phyloP scores from a whole-genome alignment of 1,140 invertebrate species.

The Rhopalosiphum maidis region DNA sequence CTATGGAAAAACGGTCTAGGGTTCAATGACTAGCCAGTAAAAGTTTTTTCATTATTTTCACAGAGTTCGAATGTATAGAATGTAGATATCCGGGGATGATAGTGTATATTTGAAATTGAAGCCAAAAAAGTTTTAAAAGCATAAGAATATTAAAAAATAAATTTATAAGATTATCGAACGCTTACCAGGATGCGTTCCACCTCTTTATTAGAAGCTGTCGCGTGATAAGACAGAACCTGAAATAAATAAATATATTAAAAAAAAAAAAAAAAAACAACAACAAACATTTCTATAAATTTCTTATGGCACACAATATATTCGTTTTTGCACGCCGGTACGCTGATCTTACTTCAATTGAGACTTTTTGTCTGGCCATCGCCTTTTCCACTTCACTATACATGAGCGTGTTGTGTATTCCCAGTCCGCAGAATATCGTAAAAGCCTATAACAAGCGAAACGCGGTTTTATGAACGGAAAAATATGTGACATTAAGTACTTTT shows the following conservation, averaged over 20 bases:
- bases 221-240: constrained; percentile 73
- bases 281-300: not conserved
- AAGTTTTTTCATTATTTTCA: constrained; percentile 49
- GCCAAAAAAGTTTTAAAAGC: not conserved
- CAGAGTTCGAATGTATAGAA: not conserved
- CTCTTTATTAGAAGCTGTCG: constrained; percentile 70
- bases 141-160: constrained; percentile 27
- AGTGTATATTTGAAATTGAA: not conserved
- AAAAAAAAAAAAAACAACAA: not conserved
- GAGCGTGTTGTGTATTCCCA: constrained; percentile 74
- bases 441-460: constrained; percentile 64
- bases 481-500: not conserved
- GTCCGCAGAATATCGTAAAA: constrained; percentile 75
- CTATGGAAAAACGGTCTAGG: not conserved
- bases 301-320: not conserved
- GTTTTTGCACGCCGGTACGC: not conserved
- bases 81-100: not conserved
- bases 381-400: constrained; percentile 65
- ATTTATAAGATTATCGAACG: not conserved
- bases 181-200: constrained; percentile 65
- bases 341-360: constrained; percentile 68
- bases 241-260: constrained; percentile 40
- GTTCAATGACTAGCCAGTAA: constrained; percentile 23
- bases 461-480: not conserved
- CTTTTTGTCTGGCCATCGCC: constrained; percentile 71